These are phyloP conservation scores for Epinotia nisella DNA, from an alignment of 2,888 invertebrate genomes.

Conservation along the genomic window DNA sequence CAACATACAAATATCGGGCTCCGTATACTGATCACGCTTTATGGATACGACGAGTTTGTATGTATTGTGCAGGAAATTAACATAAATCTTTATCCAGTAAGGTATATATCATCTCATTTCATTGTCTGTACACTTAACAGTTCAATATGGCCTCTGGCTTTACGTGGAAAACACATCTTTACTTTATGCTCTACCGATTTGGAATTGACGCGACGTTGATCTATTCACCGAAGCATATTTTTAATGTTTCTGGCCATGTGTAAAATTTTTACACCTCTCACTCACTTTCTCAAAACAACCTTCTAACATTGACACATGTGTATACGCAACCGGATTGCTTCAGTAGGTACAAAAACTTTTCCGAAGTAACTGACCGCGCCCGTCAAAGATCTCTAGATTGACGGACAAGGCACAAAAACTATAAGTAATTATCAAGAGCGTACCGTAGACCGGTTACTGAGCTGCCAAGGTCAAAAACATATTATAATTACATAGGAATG, in stretches of 20 bases:
- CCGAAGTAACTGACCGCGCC: conserved; percentile 40
- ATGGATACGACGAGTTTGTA: neutral
- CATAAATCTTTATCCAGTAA: conserved; percentile 1
- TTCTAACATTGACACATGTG: conserved; percentile 33
- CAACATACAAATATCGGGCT: too few species aligned
- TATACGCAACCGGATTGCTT: conserved; percentile 25
- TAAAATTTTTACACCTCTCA: conserved; percentile 34
- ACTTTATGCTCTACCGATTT: conserved; percentile 3
- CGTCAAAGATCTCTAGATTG: conserved; percentile 29
- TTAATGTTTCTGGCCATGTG: conserved; percentile 9
- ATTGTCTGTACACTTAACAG: neutral
- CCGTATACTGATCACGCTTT: too few species aligned
- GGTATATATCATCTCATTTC: neutral
- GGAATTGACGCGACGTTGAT: conserved; percentile 1
- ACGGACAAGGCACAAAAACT: conserved; percentile 41
- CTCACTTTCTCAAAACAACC: conserved; percentile 35
- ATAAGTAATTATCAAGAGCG: conserved; percentile 41
- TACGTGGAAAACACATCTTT: neutral
- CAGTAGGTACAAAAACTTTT: conserved; percentile 34
- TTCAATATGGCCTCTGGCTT: neutral
- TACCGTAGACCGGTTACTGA: conserved; percentile 36
- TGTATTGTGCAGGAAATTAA: neutral
- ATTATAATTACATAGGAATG: conserved; percentile 50
- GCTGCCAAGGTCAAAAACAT: conserved; percentile 44
- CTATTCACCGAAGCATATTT: conserved; percentile 7